phyloP scores from a whole-genome alignment of 2,888 invertebrate genomes.

The Coenonympha glycerion region DNA sequence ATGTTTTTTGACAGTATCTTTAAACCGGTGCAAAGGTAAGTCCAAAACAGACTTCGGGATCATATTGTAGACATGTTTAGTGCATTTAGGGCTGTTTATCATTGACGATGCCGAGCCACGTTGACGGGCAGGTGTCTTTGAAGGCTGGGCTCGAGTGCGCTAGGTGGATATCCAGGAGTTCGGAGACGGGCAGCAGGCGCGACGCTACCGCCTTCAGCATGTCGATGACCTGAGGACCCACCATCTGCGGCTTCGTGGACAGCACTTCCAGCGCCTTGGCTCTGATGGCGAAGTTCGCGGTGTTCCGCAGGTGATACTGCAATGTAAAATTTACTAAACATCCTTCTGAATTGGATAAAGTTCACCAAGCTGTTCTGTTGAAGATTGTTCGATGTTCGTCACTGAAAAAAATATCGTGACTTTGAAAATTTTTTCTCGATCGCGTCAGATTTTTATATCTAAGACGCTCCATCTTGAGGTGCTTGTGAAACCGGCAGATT shows the following conservation, averaged over 20 bases:
- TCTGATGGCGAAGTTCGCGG: conserved; percentile 54
- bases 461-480: no score
- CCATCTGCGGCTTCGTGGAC: conserved; percentile 51
- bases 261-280: conserved; percentile 45
- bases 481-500: no score
- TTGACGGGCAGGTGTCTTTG: conserved; percentile 55
- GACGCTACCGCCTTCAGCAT: conserved; percentile 52
- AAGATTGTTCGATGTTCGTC: no score
- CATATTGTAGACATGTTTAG: no score
- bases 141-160: conserved; percentile 61
- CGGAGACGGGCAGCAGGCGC: conserved; percentile 51
- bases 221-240: conserved; percentile 53
- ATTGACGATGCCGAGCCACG: conserved; percentile 64
- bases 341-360: no score
- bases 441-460: no score
- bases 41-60: no score
- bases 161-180: conserved; percentile 57
- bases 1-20: no score
- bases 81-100: conserved; percentile 43
- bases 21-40: no score
- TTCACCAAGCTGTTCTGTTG: no score
- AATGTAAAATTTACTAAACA: conserved; percentile 11
- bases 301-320: conserved; percentile 60
- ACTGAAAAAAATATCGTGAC: no score
- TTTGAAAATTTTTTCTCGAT: no score